Base-by-base conservation (phyloP, 2,113 vertebrate species). In the Xiphophorus couchianus region DNA sequence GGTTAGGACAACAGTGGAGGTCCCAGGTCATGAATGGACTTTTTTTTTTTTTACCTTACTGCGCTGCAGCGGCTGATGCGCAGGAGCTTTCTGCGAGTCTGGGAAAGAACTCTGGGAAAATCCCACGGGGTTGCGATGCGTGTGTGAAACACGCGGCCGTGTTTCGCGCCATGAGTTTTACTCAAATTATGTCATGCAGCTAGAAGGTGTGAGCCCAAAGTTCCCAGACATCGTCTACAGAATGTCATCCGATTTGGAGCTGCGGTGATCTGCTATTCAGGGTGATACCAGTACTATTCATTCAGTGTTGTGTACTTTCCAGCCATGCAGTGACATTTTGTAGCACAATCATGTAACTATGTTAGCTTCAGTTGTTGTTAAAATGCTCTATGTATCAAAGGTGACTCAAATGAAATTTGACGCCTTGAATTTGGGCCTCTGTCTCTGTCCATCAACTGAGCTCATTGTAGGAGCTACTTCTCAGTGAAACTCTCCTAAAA, bases 1-100 rank as follows among this genome's bases (percentile, higher is more conserved):
- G 85, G 90, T 89, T 90, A 62, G 81, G 85, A 82, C 85, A 82
- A 77, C 84, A 88, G 78, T 87, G 90, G 90, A 92, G 91, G 91
- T 92, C 91, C 77, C 77, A 39, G 80, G 14, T 84, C 69, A 71
- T 88, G 83, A 91, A 85, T 81, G 83, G 82, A 90, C 35, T 37
- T 37, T 37, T 37, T 11, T 37, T 65, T 78, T 33, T 33, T 33
- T 63, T 70, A 79, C 73, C 81, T 37, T 87, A 74, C 62, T 62
- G 68, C 33, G 22, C 35, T 69, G 77, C 76, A 69, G 70, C 51
- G 30, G 12, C 63, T 28, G 42, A 71, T 44, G 69, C 31, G 33
- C 82, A 67, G 28, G 54, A 73, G 83, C 70, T 84, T 77, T 81
- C 78, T 61, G 30, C 8, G 61, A 69, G 86, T 83, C 89, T 89